phyloP scores from a whole-genome alignment of 2,797 vertebrate species.

The Acropternis orthonyx region DNA sequence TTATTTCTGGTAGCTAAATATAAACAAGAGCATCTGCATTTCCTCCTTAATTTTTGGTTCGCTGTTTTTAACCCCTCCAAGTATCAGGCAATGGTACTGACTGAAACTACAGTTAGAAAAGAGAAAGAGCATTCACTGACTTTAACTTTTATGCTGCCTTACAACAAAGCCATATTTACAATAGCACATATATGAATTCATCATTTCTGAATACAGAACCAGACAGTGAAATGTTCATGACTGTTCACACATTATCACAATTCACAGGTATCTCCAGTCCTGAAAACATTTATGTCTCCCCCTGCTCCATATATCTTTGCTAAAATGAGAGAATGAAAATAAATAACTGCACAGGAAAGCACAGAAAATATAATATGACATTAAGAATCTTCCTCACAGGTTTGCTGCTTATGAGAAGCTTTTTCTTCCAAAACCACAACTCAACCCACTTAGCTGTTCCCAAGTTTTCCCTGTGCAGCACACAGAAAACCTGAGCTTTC shows the following conservation, averaged over 20 bases:
- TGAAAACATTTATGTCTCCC: not conserved
- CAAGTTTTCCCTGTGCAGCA: not conserved
- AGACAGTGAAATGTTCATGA: not conserved
- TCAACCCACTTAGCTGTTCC: not conserved
- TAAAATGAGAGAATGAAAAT: not conserved
- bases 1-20: not conserved
- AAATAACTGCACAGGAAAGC: not conserved
- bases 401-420: not conserved
- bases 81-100: not conserved
- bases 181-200: not conserved
- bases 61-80: no score
- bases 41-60: not conserved
- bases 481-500: not conserved
- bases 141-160: not conserved
- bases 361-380: not conserved
- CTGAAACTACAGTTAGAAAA: not conserved
- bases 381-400: not conserved
- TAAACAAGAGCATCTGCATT: not conserved
- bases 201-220: not conserved
- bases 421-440: not conserved
- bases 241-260: not conserved
- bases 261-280: not conserved
- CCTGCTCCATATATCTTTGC: not conserved
- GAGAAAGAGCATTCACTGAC: not conserved
- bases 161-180: not conserved